Evolutionary conservation across 2,797 vertebrate genomes (phyloP).

Genomic region (Corythornis leucogaster): DNA sequence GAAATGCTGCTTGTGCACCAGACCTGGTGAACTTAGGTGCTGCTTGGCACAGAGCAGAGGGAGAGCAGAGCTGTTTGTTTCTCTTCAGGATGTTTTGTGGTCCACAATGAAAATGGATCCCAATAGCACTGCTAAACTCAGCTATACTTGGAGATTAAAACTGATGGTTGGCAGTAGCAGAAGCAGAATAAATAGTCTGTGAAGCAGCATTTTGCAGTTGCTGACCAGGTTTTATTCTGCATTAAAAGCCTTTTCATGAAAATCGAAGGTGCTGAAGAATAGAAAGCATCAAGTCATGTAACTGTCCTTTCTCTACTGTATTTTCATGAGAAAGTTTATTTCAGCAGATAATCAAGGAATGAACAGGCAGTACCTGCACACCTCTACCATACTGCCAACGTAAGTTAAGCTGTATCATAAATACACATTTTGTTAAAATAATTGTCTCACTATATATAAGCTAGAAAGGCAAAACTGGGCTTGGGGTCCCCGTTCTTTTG

Average conservation of each 20-base stretch:
- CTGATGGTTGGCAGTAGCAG: not conserved
- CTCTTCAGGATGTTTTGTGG: conserved; percentile 1
- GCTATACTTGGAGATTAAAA: not conserved
- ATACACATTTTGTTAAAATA: not conserved
- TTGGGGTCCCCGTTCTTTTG: not conserved
- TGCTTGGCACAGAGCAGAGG: not conserved
- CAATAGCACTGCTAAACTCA: not conserved
- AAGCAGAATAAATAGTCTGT: not conserved
- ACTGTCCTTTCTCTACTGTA: not conserved
- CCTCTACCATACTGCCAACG: not conserved
- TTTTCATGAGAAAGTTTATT: not conserved
- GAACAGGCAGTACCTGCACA: fast-evolving
- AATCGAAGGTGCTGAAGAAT: not conserved
- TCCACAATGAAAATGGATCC: conserved; percentile 8
- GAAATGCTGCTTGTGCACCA: not conserved
- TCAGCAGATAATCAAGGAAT: not conserved
- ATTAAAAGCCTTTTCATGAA: not conserved
- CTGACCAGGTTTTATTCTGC: not conserved
- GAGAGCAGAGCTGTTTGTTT: not conserved
- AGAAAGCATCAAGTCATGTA: not conserved
- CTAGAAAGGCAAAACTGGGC: not conserved
- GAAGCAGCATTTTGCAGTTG: not conserved
- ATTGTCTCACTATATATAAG: not conserved
- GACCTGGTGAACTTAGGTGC: not conserved
- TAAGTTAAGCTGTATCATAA: not conserved